Conservation (phyloP, 53 echinoderm and acorn worm genomes). For the Paelopatides confundens region DNA sequence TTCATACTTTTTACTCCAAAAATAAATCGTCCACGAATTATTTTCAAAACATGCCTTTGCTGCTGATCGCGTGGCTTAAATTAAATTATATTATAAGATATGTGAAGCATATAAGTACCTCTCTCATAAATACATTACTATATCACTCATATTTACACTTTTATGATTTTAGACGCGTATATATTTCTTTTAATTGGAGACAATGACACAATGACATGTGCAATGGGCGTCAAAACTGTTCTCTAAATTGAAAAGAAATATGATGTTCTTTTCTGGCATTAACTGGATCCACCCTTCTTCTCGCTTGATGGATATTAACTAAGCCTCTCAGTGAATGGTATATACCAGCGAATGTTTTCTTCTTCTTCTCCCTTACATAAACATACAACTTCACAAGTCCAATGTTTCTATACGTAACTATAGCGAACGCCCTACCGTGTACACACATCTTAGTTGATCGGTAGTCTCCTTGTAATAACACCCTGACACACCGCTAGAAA, state of each 20-base stretch:
- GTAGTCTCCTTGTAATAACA: constrained; percentile 7
- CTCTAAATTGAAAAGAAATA: neutral
- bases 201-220: neutral
- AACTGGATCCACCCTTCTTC: neutral
- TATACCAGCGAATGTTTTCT: neutral
- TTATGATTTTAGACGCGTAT: neutral
- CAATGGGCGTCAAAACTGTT: neutral
- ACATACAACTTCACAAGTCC: neutral
- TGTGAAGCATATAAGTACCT: neutral
- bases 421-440: constrained; percentile 13
- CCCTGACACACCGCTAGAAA: constrained; percentile 5
- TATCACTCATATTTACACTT: neutral
- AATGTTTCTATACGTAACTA: neutral
- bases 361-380: neutral
- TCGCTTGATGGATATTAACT: neutral
- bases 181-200: neutral
- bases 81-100: neutral
- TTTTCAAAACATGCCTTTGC: too few relatives aligned
- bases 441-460: neutral
- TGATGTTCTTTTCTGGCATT: neutral
- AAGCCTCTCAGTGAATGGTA: neutral
- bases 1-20: neutral
- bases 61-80: neutral
- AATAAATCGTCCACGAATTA: too few relatives aligned
- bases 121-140: neutral